Conservation (phyloP, 1,140 invertebrate species). For the Scaptomyza hsui region DNA sequence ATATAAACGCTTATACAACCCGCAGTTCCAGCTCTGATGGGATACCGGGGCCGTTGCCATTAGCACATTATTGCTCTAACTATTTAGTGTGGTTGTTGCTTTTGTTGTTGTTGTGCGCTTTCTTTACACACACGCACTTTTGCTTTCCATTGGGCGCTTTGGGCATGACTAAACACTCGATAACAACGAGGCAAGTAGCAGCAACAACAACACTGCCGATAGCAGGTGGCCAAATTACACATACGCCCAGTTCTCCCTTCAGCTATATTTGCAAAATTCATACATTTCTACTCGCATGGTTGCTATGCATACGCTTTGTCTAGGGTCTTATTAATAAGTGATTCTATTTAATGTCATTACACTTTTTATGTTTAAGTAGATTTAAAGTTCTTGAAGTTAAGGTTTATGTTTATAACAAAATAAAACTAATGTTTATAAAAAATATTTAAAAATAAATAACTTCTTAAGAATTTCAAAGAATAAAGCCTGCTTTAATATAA, state of each 20-base stretch:
- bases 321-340: background rate
- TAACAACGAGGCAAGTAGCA: conserved; percentile 11
- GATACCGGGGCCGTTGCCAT: conserved; percentile 11
- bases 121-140: conserved; percentile 64
- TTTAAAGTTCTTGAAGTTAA: too few relatives aligned
- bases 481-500: too few relatives aligned
- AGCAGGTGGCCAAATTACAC: conserved; percentile 44
- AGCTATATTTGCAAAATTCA: conserved; percentile 34
- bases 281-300: conserved; percentile 5
- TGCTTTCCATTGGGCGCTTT: conserved; percentile 66
- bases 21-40: conserved; percentile 31
- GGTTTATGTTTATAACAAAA: too few relatives aligned
- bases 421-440: too few relatives aligned
- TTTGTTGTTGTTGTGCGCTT: conserved; percentile 50
- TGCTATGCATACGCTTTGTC: background rate
- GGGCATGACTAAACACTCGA: conserved; percentile 66
- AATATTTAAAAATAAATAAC: too few relatives aligned
- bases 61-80: conserved; percentile 30
- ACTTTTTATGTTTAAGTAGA: too few relatives aligned
- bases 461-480: too few relatives aligned
- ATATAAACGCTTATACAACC: conserved; percentile 76
- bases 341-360: background rate
- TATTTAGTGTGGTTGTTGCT: background rate
- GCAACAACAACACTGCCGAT: background rate
- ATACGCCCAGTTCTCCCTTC: conserved; percentile 54